Conservation (phyloP, 2,888 invertebrate species). For the Spisula solida region DNA sequence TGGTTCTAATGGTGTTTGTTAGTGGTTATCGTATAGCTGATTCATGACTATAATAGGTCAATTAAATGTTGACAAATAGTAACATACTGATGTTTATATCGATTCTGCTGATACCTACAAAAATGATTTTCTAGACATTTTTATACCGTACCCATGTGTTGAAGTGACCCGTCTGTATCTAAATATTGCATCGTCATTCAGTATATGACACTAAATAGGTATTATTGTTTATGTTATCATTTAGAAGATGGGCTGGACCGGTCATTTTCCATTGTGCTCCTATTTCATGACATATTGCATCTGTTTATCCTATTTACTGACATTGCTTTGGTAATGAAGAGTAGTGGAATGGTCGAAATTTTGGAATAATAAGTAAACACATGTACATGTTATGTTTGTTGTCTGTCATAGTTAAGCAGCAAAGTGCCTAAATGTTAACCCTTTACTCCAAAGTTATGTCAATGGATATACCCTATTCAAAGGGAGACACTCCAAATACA, state of each 20-base stretch:
- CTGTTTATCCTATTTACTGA: no score
- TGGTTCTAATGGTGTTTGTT: conserved; percentile 1
- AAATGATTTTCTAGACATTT: not conserved
- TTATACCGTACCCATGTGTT: not conserved
- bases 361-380: no score
- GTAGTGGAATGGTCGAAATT: no score
- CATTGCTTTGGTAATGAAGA: no score
- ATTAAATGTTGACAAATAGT: conserved; percentile 2
- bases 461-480: no score
- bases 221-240: not conserved
- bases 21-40: not conserved
- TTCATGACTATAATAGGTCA: conserved; percentile 25
- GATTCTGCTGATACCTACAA: not conserved
- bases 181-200: not conserved
- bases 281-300: no score
- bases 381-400: not conserved
- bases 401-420: no score
- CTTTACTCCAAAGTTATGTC: not conserved
- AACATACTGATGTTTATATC: not conserved
- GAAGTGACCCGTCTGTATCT: not conserved
- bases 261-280: no score
- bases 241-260: no score
- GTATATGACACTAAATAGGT: not conserved
- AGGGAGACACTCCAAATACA: not conserved
- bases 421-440: no score